Percentiles rank a stretch among this genome's conserved stretches.
These are phyloP conservation scores for Hyppa rectilinea DNA, from an alignment of 2,888 invertebrate genomes.

Conservation along the genomic window DNA sequence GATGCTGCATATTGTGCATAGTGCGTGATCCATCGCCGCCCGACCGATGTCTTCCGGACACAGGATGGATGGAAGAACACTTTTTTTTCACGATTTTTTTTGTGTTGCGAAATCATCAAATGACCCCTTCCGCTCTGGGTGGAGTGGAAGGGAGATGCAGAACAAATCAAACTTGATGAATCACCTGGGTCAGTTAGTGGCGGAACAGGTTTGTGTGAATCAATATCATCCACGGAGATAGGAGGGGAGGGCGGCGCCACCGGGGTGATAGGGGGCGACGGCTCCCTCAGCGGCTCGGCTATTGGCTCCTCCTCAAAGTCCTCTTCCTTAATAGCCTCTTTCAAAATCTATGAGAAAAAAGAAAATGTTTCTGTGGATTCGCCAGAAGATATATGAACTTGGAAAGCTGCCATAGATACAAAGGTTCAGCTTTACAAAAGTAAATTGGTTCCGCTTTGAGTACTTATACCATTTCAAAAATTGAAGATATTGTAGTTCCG, in stretches of 20 bases:
- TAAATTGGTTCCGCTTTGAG: neutral
- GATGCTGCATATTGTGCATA: no score
- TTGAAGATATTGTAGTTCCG: no score
- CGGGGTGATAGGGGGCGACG: constrained; percentile 62
- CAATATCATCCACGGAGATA: constrained; percentile 49
- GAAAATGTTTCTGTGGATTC: neutral
- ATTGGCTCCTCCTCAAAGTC: constrained; percentile 73
- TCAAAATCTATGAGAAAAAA: constrained; percentile 76
- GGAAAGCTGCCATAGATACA: neutral
- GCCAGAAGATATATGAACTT: no score
- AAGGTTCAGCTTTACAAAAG: neutral
- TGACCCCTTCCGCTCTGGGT: no score
- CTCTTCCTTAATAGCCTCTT: constrained; percentile 83
- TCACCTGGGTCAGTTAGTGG: constrained; percentile 67
- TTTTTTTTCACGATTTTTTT: no score
- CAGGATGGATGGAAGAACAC: no score
- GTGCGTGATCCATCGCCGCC: no score
- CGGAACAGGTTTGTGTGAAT: constrained; percentile 35
- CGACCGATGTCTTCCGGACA: no score
- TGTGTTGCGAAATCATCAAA: no score
- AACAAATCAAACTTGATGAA: no score
- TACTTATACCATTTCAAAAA: neutral
- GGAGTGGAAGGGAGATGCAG: no score
- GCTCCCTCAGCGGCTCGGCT: constrained; percentile 53
- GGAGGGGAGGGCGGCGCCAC: constrained; percentile 60